A percentile compares a stretch with the other conserved stretches of the same genome.
Evolutionary conservation across 2,888 invertebrate genomes (phyloP).

Genomic region (Notodromas monacha): DNA sequence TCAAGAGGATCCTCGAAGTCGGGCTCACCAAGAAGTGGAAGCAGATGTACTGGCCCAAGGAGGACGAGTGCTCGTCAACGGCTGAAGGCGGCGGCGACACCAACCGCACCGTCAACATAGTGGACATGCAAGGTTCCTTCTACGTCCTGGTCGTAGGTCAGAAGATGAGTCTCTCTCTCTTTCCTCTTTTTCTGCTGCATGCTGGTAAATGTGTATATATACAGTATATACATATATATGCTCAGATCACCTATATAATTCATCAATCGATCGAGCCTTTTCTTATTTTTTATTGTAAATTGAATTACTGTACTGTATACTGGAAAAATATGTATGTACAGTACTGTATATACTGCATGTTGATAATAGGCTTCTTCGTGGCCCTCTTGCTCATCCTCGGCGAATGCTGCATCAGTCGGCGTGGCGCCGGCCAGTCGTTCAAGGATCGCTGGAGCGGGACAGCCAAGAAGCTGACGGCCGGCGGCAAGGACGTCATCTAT

Average conservation of each 20-base stretch:
- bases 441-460: too few relatives aligned
- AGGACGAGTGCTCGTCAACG: constrained; percentile 31
- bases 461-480: not conserved
- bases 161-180: constrained; percentile 6
- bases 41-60: constrained; percentile 34
- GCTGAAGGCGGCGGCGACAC: constrained; percentile 22
- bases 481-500: constrained; percentile 1
- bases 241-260: too few relatives aligned
- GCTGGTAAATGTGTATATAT: too few relatives aligned
- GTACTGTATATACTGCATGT: constrained; percentile 14
- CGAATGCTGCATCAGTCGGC: constrained; percentile 20
- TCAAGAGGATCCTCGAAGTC: constrained; percentile 43
- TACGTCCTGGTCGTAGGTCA: constrained; percentile 45
- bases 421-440: constrained; percentile 11
- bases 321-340: constrained; percentile 1
- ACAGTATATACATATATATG: too few relatives aligned
- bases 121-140: constrained; percentile 75
- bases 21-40: constrained; percentile 58
- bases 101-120: constrained; percentile 54
- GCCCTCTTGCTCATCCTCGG: constrained; percentile 18
- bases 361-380: constrained; percentile 6
- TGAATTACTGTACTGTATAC: too few relatives aligned
- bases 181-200: not conserved
- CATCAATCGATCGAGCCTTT: too few relatives aligned
- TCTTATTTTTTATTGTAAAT: too few relatives aligned